phyloP scores from a whole-genome alignment of 2,797 vertebrate species.

The Enteromius viviparus region DNA sequence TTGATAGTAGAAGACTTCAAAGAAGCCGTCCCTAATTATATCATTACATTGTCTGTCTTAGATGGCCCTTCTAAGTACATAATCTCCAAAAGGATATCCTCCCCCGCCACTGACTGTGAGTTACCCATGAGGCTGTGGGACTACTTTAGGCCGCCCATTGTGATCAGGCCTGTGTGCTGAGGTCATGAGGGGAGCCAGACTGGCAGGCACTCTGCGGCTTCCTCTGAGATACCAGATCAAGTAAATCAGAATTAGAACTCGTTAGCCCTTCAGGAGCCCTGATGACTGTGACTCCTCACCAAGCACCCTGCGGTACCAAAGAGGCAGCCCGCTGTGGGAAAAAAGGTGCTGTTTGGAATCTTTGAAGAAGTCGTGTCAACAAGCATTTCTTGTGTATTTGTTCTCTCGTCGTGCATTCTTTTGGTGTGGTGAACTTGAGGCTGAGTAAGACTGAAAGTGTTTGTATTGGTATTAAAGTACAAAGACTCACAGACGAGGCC shows the following conservation, averaged over 20 bases:
- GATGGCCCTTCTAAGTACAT: constrained; percentile 62
- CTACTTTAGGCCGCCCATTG: constrained; percentile 76
- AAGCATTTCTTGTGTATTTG: constrained; percentile 45
- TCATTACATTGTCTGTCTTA: constrained; percentile 46
- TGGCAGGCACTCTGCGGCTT: constrained; percentile 82
- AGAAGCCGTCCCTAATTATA: constrained; percentile 14
- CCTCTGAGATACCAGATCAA: constrained; percentile 84
- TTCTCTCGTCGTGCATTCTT: constrained; percentile 28
- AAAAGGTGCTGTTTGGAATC: constrained; percentile 52
- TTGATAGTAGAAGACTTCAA: not conserved
- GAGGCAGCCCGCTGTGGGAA: constrained; percentile 63
- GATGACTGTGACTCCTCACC: constrained; percentile 69
- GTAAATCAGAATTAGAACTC: constrained; percentile 80
- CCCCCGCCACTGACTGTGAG: constrained; percentile 68
- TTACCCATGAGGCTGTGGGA: constrained; percentile 70
- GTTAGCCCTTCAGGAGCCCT: constrained; percentile 76
- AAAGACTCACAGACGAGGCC: constrained; percentile 28
- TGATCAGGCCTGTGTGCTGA: constrained; percentile 73
- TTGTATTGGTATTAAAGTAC: constrained; percentile 32
- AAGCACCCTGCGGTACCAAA: constrained; percentile 66
- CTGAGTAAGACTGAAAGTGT: constrained; percentile 37
- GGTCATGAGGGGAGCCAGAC: constrained; percentile 84
- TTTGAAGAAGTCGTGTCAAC: constrained; percentile 47
- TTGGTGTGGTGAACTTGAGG: constrained; percentile 40
- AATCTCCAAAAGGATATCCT: constrained; percentile 79